Percentiles rank a stretch among this genome's conserved stretches.
Conservation (phyloP, 2,113 vertebrate genomes). For the Dermatemys mawii region DNA sequence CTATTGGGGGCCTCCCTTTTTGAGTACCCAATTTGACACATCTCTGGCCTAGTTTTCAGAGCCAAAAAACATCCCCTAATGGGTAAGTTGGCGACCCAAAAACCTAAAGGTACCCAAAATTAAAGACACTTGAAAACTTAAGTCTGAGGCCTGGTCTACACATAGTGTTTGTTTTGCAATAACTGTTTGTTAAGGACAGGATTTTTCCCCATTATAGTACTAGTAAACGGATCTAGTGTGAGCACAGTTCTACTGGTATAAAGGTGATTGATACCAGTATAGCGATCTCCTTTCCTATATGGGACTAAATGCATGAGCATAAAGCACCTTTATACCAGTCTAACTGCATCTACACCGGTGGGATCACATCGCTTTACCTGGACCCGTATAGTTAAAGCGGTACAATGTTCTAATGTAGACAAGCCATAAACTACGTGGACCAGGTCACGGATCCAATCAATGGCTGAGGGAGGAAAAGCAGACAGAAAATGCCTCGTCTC, state of each 20-base stretch:
- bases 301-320: not conserved
- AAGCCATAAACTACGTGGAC: not conserved
- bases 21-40: not conserved
- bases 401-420: not conserved
- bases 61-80: not conserved
- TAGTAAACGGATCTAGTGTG: not conserved
- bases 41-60: not conserved
- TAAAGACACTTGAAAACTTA: not conserved
- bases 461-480: not conserved
- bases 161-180: not conserved
- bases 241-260: not conserved
- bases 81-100: not conserved
- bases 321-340: rapidly evolving
- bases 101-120: not conserved
- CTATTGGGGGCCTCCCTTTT: not conserved
- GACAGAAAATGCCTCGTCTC: not conserved
- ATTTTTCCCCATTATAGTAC: not conserved
- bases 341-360: not conserved
- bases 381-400: not conserved
- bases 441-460: not conserved
- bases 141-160: not conserved
- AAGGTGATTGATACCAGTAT: not conserved
- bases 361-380: not conserved
- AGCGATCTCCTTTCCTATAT: not conserved
- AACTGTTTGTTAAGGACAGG: not conserved